Evolutionary conservation across 2,888 invertebrate genomes (phyloP).

Genomic region (Chaitophorus viminalis): DNA sequence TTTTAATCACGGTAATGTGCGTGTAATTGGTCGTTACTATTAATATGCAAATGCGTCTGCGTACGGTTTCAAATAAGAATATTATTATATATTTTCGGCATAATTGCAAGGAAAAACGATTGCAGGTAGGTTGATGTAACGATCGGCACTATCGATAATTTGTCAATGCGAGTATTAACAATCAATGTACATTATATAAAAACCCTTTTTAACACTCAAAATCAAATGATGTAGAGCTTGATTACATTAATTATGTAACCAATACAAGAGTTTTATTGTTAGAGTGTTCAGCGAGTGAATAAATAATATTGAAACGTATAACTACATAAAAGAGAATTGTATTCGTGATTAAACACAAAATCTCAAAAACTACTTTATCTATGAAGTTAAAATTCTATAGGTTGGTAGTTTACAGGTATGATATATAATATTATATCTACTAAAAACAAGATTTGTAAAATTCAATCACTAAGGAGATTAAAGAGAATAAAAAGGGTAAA

Average conservation of each 20-base stretch:
- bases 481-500: too few relatives aligned
- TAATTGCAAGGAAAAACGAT: neutral
- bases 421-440: too few relatives aligned
- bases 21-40: neutral
- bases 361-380: too few relatives aligned
- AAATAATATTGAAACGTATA: neutral
- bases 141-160: neutral
- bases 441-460: too few relatives aligned
- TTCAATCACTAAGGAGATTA: too few relatives aligned
- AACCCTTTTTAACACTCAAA: neutral
- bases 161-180: neutral
- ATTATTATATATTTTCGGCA: neutral
- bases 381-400: too few relatives aligned
- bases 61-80: neutral
- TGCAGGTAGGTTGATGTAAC: neutral
- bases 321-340: too few relatives aligned
- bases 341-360: too few relatives aligned
- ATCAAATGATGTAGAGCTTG: neutral
- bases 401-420: too few relatives aligned
- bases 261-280: neutral
- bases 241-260: conserved; percentile 8
- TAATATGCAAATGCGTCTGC: neutral
- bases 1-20: neutral
- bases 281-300: neutral
- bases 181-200: neutral